Percentiles rank a stretch among this genome's conserved stretches.
Evolutionary conservation across 35 echinoderm and acorn worm species (phyloP).

Genomic region (Holothuria glaberrima): DNA sequence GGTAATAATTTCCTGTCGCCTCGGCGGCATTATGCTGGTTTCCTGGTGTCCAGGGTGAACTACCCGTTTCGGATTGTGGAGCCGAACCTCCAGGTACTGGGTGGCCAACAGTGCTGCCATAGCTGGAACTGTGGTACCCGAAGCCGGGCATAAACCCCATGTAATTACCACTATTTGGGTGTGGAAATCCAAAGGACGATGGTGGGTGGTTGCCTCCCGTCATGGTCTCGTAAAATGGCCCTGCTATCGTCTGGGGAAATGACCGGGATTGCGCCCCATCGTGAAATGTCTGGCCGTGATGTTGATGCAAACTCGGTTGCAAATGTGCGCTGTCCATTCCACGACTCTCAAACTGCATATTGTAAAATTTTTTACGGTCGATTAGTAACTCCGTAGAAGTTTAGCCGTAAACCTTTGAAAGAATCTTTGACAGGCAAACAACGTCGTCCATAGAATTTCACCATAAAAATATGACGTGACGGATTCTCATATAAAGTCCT

Average conservation of each 20-base stretch:
- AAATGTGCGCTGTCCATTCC: slow-evolving; percentile 59
- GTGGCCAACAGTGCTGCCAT: slow-evolving; percentile 3
- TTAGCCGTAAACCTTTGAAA: slow-evolving; percentile 53
- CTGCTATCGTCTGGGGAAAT: slow-evolving; percentile 39
- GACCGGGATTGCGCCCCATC: slow-evolving; percentile 57
- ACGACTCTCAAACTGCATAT: slow-evolving; percentile 58
- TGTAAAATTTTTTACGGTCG: slow-evolving; percentile 61
- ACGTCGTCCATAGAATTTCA: slow-evolving; percentile 57
- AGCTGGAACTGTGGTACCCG: slow-evolving; percentile 23
- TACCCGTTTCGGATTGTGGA: slow-evolving; percentile 24
- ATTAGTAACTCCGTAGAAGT: slow-evolving; percentile 67
- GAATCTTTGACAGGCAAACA: slow-evolving; percentile 60
- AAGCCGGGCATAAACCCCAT: slow-evolving; percentile 56
- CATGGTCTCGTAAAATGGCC: slow-evolving; percentile 55
- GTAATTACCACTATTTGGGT: slow-evolving; percentile 28
- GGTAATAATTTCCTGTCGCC: slow-evolving; percentile 28
- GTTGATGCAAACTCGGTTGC: slow-evolving; percentile 48
- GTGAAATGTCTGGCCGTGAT: slow-evolving; percentile 56
- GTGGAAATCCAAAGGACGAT: slow-evolving; percentile 37
- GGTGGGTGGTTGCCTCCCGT: slow-evolving; percentile 54
- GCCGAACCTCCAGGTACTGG: slow-evolving; percentile 3
- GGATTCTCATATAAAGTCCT: slow-evolving; percentile 47
- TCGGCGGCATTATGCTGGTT: slow-evolving; percentile 38
- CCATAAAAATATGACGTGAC: slow-evolving; percentile 68
- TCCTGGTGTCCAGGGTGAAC: slow-evolving; percentile 46